Conservation (phyloP, 2,113 vertebrate genomes). For the Cottus gobio region DNA sequence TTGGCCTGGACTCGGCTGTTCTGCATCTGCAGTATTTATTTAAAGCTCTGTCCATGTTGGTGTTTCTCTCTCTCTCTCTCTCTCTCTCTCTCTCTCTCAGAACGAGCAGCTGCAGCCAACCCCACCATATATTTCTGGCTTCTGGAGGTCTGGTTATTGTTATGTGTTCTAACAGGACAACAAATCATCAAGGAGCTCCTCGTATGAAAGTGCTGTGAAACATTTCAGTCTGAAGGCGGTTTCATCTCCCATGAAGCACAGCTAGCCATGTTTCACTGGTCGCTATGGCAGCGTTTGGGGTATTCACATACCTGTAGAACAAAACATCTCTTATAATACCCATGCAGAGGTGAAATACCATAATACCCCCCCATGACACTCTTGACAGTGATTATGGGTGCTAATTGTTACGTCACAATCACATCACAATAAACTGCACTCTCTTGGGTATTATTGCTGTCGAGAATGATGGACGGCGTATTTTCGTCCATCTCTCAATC, state of each 20-base stretch:
- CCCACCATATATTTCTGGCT: constrained; percentile 26
- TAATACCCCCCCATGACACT: too few species aligned
- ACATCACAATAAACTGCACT: background rate
- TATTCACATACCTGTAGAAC: constrained; percentile 6
- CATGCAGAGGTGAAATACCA: background rate
- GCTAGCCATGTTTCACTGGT: background rate
- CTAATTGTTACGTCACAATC: background rate
- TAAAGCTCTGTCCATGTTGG: constrained; percentile 51
- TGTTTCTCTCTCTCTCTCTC: constrained; percentile 17
- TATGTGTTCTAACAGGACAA: background rate
- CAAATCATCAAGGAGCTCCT: constrained; percentile 8
- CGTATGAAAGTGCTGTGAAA: background rate
- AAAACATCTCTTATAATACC: background rate
- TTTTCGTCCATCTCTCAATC: background rate
- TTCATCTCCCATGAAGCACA: background rate
- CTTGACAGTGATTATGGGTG: background rate
- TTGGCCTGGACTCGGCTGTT: constrained; percentile 41
- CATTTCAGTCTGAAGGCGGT: background rate
- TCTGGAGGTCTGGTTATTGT: constrained; percentile 12
- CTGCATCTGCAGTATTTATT: constrained; percentile 61
- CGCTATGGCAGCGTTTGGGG: constrained; percentile 9
- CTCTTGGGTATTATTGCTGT: background rate
- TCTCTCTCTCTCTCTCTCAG: background rate
- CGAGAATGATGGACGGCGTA: constrained; percentile 1
- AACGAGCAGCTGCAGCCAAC: constrained; percentile 37